Evolutionary conservation across 2,113 vertebrate genomes (phyloP).

Genomic region (Callithrix jacchus): DNA sequence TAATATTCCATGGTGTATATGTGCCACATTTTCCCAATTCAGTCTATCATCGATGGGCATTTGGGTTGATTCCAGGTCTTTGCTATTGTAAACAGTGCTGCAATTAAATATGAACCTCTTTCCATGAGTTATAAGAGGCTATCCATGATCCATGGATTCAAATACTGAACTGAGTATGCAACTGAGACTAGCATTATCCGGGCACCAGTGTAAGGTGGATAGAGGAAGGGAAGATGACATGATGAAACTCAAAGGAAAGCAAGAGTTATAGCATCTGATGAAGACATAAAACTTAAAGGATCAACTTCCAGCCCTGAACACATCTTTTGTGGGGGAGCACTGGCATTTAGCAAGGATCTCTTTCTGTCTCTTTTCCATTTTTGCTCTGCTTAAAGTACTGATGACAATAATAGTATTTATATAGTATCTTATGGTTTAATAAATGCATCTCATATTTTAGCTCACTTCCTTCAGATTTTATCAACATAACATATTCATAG

Average conservation of each 20-base stretch:
- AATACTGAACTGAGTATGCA: not conserved
- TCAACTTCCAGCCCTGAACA: not conserved
- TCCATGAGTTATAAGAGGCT: not conserved
- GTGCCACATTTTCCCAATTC: too few relatives aligned
- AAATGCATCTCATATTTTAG: not conserved
- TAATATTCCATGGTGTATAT: too few relatives aligned
- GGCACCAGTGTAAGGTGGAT: not conserved
- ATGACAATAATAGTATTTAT: not conserved
- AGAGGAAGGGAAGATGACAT: not conserved
- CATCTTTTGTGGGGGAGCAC: not conserved
- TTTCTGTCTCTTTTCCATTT: not conserved
- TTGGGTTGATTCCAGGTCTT: too few relatives aligned
- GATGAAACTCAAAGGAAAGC: not conserved
- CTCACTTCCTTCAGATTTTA: conserved; percentile 28
- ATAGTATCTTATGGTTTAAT: not conserved
- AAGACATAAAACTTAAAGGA: not conserved
- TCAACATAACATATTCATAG: conserved; percentile 6
- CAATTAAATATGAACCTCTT: not conserved
- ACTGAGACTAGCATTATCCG: not conserved
- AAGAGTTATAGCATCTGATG: not conserved
- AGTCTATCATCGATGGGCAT: too few relatives aligned
- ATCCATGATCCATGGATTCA: not conserved
- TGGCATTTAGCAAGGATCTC: not conserved
- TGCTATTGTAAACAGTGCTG: too few relatives aligned
- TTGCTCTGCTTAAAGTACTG: not conserved